These are phyloP conservation scores for Drosophila multiciliata DNA, from an alignment of 2,888 invertebrate genomes.

Conservation along the genomic window DNA sequence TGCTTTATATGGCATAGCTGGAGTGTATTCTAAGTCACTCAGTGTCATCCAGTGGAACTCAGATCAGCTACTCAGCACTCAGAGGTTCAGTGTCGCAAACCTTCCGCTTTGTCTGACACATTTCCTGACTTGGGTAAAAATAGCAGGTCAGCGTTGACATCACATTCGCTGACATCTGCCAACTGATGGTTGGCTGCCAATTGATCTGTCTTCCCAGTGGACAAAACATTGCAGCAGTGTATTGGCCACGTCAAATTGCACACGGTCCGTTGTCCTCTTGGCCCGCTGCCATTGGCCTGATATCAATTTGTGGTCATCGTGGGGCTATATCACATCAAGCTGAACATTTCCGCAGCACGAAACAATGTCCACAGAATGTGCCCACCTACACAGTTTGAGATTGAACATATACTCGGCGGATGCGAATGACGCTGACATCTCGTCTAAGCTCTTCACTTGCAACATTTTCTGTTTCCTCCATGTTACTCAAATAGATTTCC, in stretches of 20 bases:
- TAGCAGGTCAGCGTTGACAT: slow-evolving; percentile 44
- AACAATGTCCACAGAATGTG: background rate
- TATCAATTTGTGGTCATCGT: slow-evolving; percentile 72
- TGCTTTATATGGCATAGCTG: background rate
- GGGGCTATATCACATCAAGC: slow-evolving; percentile 41
- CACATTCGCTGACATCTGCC: slow-evolving; percentile 40
- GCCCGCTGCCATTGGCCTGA: slow-evolving; percentile 25
- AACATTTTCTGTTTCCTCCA: background rate
- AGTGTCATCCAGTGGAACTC: slow-evolving; percentile 10
- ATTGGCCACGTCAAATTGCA: slow-evolving; percentile 10
- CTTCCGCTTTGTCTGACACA: slow-evolving; percentile 42
- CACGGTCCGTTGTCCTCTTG: slow-evolving; percentile 28
- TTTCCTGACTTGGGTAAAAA: slow-evolving; percentile 44
- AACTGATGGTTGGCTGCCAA: slow-evolving; percentile 34
- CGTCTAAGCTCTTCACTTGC: slow-evolving; percentile 48
- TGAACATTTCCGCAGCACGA: slow-evolving; percentile 44
- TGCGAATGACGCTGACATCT: slow-evolving; percentile 58
- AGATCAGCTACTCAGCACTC: slow-evolving; percentile 15
- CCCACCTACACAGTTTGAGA: background rate
- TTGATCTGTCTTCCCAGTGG: slow-evolving; percentile 15
- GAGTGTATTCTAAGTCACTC: slow-evolving; percentile 13
- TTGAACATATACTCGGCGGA: slow-evolving; percentile 4
- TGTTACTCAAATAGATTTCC: slow-evolving; percentile 25
- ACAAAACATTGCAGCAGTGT: slow-evolving; percentile 15
- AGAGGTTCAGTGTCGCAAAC: slow-evolving; percentile 20